Conservation (phyloP, 1,140 invertebrate genomes). For the Himalopsyche phryganea region DNA sequence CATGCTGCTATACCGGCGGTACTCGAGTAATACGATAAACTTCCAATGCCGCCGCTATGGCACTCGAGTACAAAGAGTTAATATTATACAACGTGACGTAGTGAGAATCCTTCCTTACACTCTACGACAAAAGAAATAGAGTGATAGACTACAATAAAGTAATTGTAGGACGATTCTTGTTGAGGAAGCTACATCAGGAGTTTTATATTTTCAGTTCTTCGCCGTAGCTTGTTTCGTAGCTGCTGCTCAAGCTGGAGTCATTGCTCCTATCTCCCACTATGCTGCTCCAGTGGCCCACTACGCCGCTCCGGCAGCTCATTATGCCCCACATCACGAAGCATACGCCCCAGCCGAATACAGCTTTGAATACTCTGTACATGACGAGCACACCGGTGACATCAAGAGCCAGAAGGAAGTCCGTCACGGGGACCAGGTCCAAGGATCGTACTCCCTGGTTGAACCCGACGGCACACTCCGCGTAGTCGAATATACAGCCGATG, state of each 20-base stretch:
- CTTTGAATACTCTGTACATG: conserved; percentile 53
- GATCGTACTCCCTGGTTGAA: conserved; percentile 58
- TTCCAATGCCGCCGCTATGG: too few relatives aligned
- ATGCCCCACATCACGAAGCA: conserved; percentile 23
- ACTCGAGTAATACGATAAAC: too few relatives aligned
- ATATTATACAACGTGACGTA: too few relatives aligned
- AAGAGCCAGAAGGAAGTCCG: conserved; percentile 55
- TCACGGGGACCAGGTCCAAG: conserved; percentile 50
- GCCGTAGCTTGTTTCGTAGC: conserved; percentile 31
- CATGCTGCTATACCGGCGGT: too few relatives aligned
- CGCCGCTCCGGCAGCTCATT: conserved; percentile 34
- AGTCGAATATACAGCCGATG: conserved; percentile 70
- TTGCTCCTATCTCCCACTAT: conserved; percentile 30
- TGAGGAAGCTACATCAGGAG: too few relatives aligned
- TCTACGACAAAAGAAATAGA: too few relatives aligned
- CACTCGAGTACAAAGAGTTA: too few relatives aligned
- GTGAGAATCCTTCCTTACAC: too few relatives aligned
- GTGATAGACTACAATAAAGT: too few relatives aligned
- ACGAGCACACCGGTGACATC: conserved; percentile 54
- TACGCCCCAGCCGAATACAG: conserved; percentile 46
- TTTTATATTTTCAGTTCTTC: conserved; percentile 21
- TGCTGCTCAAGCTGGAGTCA: conserved; percentile 30
- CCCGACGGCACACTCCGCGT: conserved; percentile 65
- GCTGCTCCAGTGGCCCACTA: conserved; percentile 26
- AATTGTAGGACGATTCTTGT: too few relatives aligned